phyloP scores from a whole-genome alignment of 1,140 invertebrate species.

The Ceratosolen solmsi region DNA sequence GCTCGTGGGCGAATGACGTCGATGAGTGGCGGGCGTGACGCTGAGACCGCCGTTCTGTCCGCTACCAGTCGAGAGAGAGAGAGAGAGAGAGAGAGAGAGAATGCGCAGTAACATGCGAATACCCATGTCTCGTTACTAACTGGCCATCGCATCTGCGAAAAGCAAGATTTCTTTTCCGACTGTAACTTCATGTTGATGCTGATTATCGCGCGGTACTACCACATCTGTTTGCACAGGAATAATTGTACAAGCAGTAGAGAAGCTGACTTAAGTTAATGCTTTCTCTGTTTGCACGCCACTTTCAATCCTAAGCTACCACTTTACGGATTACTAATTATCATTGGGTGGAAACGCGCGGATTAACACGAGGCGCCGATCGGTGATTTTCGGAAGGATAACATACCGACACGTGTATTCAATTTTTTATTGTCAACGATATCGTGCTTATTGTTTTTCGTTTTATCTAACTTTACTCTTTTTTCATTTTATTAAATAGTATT shows the following conservation, averaged over 20 bases:
- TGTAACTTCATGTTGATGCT: background rate
- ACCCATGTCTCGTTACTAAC: slow-evolving; percentile 59
- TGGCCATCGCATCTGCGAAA: slow-evolving; percentile 52
- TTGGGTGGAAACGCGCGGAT: background rate
- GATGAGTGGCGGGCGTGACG: slow-evolving; percentile 66
- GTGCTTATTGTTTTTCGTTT: background rate
- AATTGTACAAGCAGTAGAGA: background rate
- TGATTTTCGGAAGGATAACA: background rate
- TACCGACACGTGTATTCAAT: background rate
- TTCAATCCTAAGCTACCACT: background rate
- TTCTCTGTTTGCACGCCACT: background rate
- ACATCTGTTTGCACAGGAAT: slow-evolving; percentile 4
- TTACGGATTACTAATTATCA: background rate
- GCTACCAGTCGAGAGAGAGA: background rate
- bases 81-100: too few species aligned
- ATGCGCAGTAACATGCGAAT: slow-evolving; percentile 55
- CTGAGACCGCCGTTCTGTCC: slow-evolving; percentile 43
- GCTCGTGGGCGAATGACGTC: slow-evolving; percentile 64
- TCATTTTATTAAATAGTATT: background rate
- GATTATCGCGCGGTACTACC: background rate
- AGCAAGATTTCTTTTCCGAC: background rate
- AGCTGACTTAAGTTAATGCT: background rate
- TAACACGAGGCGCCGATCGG: background rate
- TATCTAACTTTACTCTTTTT: background rate
- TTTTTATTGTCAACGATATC: background rate